Evolutionary conservation across 2,113 vertebrate species (phyloP), one percentile per base, ranked within the genome.

Genomic region (Trogon surrucura): DNA sequence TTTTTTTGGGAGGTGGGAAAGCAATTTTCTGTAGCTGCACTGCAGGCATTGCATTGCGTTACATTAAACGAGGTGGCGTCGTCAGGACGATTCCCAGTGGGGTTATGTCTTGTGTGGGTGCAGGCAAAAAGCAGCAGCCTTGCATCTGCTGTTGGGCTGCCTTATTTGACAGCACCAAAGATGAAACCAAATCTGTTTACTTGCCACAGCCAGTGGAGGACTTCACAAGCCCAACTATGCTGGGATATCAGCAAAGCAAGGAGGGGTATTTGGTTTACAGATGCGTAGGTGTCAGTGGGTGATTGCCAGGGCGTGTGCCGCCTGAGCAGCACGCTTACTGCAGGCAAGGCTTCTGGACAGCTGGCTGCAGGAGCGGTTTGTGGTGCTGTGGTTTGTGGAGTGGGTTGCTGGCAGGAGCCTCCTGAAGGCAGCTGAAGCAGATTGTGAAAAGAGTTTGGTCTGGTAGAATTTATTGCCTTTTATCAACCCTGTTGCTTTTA

Each of bases 81-180:
- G 0, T 7, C 0, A 1, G 19, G 32, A 8, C 54, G 56, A 57
- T 45, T 90, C 77, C 41, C 50, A 2, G 44, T 0, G 0, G 11
- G 45, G 29, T 3, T 85, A 5, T 8, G 32, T 44, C 84, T 74
- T 2, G 7, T 25, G 25, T 5, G 72, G 13, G 60, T 0, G 2
- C 20, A 86, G 51, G 50, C 56, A 48, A 5, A 72, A 38, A 54
- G 57, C 69, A 70, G 61, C 88, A 64, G 19, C 2, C 38, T 53
- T 44, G 29, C 0, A 2, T 50, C 78, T 3, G 16, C 65, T 22
- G 64, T 56, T 74, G 62, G 57, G 89, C 66, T 88, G 61, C 81
- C 8, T 36, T 53, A 26, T 90, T 82, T 88, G 88, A 44, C 47
- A 51, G 71, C 30, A 32, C 15, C 1, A 3, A 26, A 11, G 44